Percentiles rank a stretch among this genome's conserved stretches.
Evolutionary conservation across 2,888 invertebrate species (phyloP).

Genomic region (Trachelus iudaicus): DNA sequence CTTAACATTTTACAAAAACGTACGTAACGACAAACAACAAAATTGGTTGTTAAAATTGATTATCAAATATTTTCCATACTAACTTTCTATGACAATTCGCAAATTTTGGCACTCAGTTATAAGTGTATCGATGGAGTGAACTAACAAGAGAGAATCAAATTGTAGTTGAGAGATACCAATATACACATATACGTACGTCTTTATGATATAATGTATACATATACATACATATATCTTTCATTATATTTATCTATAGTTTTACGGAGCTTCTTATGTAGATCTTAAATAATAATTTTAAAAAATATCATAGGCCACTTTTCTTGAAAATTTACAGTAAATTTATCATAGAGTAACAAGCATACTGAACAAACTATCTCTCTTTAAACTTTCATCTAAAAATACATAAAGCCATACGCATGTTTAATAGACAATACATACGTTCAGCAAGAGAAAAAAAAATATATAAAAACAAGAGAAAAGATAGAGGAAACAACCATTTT

Average conservation of each 20-base stretch:
- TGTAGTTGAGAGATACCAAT: not conserved
- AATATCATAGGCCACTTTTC: slow-evolving; percentile 1
- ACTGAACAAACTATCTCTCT: slow-evolving; percentile 22
- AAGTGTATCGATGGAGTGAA: too few relatives aligned
- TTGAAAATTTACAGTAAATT: slow-evolving; percentile 24
- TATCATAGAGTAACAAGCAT: slow-evolving; percentile 32
- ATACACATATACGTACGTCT: slow-evolving; percentile 7
- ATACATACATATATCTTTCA: slow-evolving; percentile 2
- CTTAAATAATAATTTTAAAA: slow-evolving; percentile 28
- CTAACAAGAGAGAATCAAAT: too few relatives aligned
- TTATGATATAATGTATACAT: not conserved
- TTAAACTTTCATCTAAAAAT: slow-evolving; percentile 18
- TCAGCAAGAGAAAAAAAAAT: not conserved
- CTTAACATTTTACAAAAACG: too few relatives aligned
- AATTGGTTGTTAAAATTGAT: too few relatives aligned
- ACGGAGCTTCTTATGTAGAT: slow-evolving; percentile 34
- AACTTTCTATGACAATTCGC: too few relatives aligned
- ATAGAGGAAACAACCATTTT: slow-evolving; percentile 16
- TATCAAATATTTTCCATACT: too few relatives aligned
- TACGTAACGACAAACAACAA: too few relatives aligned
- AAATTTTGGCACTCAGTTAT: too few relatives aligned
- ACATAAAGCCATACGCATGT: slow-evolving; percentile 13
- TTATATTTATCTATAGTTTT: slow-evolving; percentile 18
- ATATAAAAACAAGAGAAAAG: slow-evolving; percentile 7
- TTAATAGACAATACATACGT: slow-evolving; percentile 16